Evolutionary conservation across 2,797 vertebrate genomes (phyloP), one percentile per base, ranked within the genome.

Genomic region (Smutsia temminckii): DNA sequence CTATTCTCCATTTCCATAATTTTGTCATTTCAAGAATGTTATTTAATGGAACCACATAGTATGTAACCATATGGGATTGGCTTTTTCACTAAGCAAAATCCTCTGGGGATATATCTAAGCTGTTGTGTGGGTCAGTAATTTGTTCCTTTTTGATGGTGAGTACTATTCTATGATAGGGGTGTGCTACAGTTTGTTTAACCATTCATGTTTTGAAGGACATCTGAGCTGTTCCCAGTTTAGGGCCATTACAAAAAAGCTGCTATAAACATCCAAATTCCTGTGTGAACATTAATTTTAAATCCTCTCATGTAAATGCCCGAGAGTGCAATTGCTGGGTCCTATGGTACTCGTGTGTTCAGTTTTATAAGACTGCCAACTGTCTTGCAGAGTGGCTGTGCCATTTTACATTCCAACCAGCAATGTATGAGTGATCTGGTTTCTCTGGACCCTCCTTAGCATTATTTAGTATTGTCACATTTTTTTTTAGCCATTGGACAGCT

Each of bases 381-480:
- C 94, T 79, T 59, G 4, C 27, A 61, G 14, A 84, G 42, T 87
- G 75, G 61, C 75, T 66, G 75, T 53, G 27, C 80, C 63, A 69
- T 77, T 95, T 96, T 78, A 42, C 10, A 64, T 69, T 61, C 81
- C 55, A 17, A 94, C 18, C 14, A 64, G 68, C 77, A 92, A 85
- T n/a, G 59, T 55, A 21, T 10, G 51, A 91, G 34, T 46, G 40
- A 87, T 79, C 13, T 9, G 37, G 40, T 85, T 89, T 81, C 46
- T 93, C 68, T 83, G 57, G 34, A 59, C 23, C 55, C 23, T 77
- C 20, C 14, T 57, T 91, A 84, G 23, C 51, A 74, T 95, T 95
- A 74, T 95, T 95, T 96, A 23, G n/a, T 86, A 53, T 86, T 95
- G 95, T 91, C 64, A 85, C 51, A 49, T 68, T 83, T 87, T 61